A percentile compares a stretch with the other conserved stretches of the same genome.
Conservation (phyloP, 2,797 vertebrate species). For the Gallinago solitaria region DNA sequence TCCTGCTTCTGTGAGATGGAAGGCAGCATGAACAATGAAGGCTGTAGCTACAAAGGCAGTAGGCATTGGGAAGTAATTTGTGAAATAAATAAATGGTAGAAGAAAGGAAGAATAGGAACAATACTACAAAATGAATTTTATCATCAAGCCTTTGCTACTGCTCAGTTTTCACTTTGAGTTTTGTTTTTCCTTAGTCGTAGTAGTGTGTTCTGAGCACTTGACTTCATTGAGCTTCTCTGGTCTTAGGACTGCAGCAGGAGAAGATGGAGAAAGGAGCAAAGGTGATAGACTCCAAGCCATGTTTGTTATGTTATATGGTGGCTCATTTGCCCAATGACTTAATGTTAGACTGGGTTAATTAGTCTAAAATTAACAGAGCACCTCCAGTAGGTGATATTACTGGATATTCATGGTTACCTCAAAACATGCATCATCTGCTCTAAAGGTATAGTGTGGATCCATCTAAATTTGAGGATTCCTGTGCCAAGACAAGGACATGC, state of each 20-base stretch:
- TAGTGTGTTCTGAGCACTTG: not conserved
- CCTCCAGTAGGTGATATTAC: not conserved
- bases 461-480: not conserved
- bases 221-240: not conserved
- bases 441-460: not conserved
- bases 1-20: not conserved
- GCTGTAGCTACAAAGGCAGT: rapidly evolving
- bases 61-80: not conserved
- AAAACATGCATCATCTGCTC: not conserved
- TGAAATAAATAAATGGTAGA: not conserved
- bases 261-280: not conserved
- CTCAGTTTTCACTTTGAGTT: not conserved
- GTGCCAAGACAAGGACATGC: not conserved
- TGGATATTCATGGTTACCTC: not conserved
- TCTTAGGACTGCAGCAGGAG: rapidly evolving
- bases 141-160: not conserved
- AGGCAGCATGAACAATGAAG: not conserved
- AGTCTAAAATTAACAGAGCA: too few species aligned
- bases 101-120: not conserved
- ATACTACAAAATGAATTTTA: not conserved
- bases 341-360: not conserved
- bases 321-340: not conserved
- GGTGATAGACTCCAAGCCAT: not conserved
- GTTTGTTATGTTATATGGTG: not conserved
- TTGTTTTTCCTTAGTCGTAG: not conserved